Conservation (phyloP, 2,888 invertebrate genomes). For the Apomyelois bistriatella region DNA sequence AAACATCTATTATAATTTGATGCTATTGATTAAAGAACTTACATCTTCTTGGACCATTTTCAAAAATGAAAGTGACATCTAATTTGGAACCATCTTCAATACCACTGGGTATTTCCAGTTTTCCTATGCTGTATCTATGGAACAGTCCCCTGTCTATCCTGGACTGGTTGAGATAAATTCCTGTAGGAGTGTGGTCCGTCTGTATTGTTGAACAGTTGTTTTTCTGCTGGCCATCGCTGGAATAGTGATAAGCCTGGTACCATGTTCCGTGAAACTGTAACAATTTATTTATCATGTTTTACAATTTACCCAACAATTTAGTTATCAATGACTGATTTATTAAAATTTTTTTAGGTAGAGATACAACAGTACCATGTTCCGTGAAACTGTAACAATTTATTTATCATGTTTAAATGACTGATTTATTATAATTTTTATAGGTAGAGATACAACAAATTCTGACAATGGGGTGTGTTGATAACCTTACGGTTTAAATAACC, state of each 20-base stretch:
- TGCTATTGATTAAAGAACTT: constrained; percentile 36
- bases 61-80: constrained; percentile 45
- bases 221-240: constrained; percentile 49
- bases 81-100: constrained; percentile 42
- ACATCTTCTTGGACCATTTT: constrained; percentile 59
- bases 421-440: too few relatives aligned
- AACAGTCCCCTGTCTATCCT: constrained; percentile 57
- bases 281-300: not conserved
- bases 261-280: constrained; percentile 61
- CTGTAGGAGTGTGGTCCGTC: constrained; percentile 38
- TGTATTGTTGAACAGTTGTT: constrained; percentile 59
- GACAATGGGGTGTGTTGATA: too few relatives aligned
- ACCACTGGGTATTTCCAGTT: constrained; percentile 36
- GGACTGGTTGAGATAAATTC: constrained; percentile 55
- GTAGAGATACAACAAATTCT: too few relatives aligned
- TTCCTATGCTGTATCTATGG: constrained; percentile 53
- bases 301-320: too few relatives aligned
- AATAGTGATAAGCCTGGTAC: constrained; percentile 59
- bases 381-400: constrained; percentile 45
- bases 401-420: too few relatives aligned
- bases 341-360: too few relatives aligned
- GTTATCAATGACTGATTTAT: too few relatives aligned
- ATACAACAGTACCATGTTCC: constrained; percentile 64
- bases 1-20: too few relatives aligned
- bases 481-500: too few relatives aligned